Evolutionary conservation across 2,797 vertebrate species (phyloP).

Genomic region (Sebastes itinus): DNA sequence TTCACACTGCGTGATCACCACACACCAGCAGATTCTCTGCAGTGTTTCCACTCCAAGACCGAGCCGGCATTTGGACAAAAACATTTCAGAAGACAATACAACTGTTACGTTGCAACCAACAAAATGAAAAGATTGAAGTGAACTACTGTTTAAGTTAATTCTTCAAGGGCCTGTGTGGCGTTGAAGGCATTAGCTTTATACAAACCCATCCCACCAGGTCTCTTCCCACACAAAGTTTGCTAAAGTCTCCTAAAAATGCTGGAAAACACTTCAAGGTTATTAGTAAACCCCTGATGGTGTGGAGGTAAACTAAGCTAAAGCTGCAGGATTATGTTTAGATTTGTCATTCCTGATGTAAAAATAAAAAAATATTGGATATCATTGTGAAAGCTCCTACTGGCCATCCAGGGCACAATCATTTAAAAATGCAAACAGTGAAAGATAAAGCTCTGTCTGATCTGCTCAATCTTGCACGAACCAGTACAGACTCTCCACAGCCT

Average conservation of each 20-base stretch:
- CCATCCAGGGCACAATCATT: not conserved
- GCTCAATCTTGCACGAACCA: not conserved
- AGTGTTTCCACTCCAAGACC: not conserved
- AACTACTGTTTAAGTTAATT: not conserved
- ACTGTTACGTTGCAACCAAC: not conserved
- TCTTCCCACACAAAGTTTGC: not conserved
- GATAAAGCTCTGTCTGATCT: not conserved
- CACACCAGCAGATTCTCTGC: constrained; percentile 1
- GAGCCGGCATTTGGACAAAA: not conserved
- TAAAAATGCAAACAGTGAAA: not conserved
- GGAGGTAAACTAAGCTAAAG: not conserved
- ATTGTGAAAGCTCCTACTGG: not conserved
- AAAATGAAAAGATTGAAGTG: not conserved
- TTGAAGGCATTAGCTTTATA: not conserved
- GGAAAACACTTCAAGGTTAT: not conserved
- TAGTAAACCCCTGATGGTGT: not conserved
- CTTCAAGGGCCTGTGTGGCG: not conserved
- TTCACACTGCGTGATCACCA: constrained; percentile 56
- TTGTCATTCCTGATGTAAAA: not conserved
- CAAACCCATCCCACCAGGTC: not conserved
- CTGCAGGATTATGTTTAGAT: not conserved
- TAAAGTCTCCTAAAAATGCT: not conserved
- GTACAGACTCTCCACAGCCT: not conserved
- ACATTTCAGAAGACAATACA: not conserved
- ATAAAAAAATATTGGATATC: not conserved